Base-by-base conservation (phyloP, 2,113 vertebrate species). In the Ameiurus melas region DNA sequence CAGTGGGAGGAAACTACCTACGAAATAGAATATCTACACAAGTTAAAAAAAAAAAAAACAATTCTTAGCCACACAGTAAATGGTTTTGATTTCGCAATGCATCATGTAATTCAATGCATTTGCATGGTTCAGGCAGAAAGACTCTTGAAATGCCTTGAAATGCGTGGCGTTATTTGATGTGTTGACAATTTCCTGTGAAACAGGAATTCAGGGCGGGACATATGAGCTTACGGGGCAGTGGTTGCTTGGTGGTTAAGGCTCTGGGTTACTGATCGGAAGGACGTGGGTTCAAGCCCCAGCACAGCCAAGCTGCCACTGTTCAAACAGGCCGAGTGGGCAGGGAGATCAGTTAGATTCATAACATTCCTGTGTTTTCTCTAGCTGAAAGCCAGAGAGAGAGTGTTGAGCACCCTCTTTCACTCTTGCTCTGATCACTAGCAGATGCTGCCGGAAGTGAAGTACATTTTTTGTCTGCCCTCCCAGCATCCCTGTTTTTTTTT, bases 361-460 rank as follows among this genome's bases (percentile, higher is more conserved):
- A 87, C 51, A 88, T 91, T 90, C 27, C 88, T 83, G 85, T 53
- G n/a, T 83, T 60, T 78, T 78, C 68, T 82, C 73, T 58, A 83
- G 58, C 60, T 64, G 33, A 88, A 25, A 87, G 71, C 71, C 80
- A 33, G 47, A 64, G 70, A 43, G 68, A 81, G 77, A 55, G 5
- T 7, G 43, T 20, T 39, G 70, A 87, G 43, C 82, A 12, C 91
- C 90, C 86, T 89, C 81, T 27, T 83, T 83, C 68, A 90, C 89
- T 77, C 80, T 64, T 30, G 5, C 84, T 89, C 92, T 94, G 93
- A 95, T 94, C 90, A 92, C 90, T 94, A 92, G 94, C 95, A 96
- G 95, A 96, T 95, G 94, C 90, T 89, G 83, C 90, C 92, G 94
- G 93, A 97, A 96, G 94, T 91, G 87, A 95, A 90, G 93, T 90